Base-by-base conservation (phyloP, 2,113 vertebrate genomes). In the Cheilinus undulatus region DNA sequence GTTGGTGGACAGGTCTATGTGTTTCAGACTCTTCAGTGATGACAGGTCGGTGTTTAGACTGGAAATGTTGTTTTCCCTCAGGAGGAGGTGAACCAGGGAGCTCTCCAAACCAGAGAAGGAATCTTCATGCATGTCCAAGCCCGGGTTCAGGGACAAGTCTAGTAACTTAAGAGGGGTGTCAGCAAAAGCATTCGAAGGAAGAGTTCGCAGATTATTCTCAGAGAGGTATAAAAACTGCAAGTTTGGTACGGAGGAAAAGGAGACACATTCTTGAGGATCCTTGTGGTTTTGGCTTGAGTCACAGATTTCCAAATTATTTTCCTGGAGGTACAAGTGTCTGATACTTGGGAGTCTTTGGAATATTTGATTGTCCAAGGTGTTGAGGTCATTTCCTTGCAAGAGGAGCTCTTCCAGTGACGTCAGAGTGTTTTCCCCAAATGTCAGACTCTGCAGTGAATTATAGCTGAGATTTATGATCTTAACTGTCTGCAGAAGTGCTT, bases 1-100 rank as follows among this genome's bases (percentile, higher is more conserved):
- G 84, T 99, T 99, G 73, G 93, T 91, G 0, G 96, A 96, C 4
- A 99, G 90, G 65, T 98, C 96, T 3, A 99, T 90, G 2, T 89
- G 83, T 70, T 90, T 95, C 14, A 99, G 95, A 19, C 86, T 91
- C 23, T 42, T 87, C 51, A 99, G 94, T 8, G 75, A 88, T 20
- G 96, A 95, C 45, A 99, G 83, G 68, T 97, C 94, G 0, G 94
- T 78, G 61, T 90, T 94, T 13, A 99, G 88, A 4, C 83, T 59
- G 4, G 71, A 62, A 34, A 99, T 89, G 45, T 91, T 89, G 9
- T 96, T 97, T 11, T 95, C 95, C 42, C 92, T 92, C 38, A 99
- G 82, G 11, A 93, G 84, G 46, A 99, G 92, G 9, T 94, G 90
- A 71, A 94, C 92, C 53, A 99, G 87, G 28, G 95, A 95, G 3